Evolutionary conservation across 2,888 invertebrate genomes (phyloP), one percentile per base, ranked within the genome.

Genomic region (Dioctria linearis): DNA sequence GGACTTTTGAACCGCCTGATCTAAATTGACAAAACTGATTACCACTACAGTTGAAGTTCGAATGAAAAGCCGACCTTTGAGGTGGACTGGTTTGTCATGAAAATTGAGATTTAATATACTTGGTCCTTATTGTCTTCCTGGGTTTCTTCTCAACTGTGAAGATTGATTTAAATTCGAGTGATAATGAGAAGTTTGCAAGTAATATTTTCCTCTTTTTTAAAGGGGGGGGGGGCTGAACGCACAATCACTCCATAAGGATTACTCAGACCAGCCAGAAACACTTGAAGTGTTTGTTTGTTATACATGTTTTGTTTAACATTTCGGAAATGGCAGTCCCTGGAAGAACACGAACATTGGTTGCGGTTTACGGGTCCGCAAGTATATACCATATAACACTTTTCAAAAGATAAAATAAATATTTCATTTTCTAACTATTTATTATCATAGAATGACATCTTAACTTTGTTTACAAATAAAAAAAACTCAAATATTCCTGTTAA

Each of bases 281-380:
- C 66, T 5, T 40, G 9, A n/a, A 66, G 43, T 9, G 43, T 4
- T 11, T 39, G 66, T 43, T 49, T 37, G 46, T 78, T 71, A n/a
- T 78, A 54, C 66, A 81, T 73, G 9, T 78, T 57, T 39, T 75
- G 59, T 78, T n/a, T n/a, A n/a, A n/a, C n/a, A n/a, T n/a, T n/a
- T n/a, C n/a, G n/a, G n/a, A n/a, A n/a, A n/a, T n/a, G n/a, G n/a
- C n/a, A n/a, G n/a, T n/a, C n/a, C n/a, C n/a, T n/a, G n/a, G n/a
- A n/a, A n/a, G n/a, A n/a, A n/a, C n/a, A n/a, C n/a, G n/a, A n/a
- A n/a, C n/a, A n/a, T n/a, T n/a, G n/a, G n/a, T n/a, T n/a, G n/a
- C n/a, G n/a, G n/a, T n/a, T n/a, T n/a, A n/a, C n/a, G n/a, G n/a
- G n/a, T n/a, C n/a, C n/a, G n/a, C n/a, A n/a, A n/a, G n/a, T n/a